Conservation (phyloP, 2,113 vertebrate genomes). For the Penelope pileata region DNA sequence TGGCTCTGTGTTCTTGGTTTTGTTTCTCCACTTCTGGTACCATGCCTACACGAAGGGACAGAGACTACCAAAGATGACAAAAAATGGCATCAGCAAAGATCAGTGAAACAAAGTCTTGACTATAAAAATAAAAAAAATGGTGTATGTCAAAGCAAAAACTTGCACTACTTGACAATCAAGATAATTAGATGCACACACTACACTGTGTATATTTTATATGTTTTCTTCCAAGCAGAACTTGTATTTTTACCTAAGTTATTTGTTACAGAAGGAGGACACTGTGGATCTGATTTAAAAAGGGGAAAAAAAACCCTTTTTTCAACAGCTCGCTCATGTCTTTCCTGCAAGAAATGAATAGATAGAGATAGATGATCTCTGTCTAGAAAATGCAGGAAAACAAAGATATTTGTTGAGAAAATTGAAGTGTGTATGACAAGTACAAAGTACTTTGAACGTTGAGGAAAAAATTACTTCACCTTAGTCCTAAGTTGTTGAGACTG, state of each 20-base stretch:
- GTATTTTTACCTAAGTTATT: conserved; percentile 83
- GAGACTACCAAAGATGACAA: conserved; percentile 86
- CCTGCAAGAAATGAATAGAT: neutral
- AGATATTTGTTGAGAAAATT: conserved; percentile 42
- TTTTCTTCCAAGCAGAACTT: conserved; percentile 74
- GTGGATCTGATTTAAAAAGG: neutral
- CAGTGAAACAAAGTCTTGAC: conserved; percentile 74
- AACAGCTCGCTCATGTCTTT: conserved; percentile 17
- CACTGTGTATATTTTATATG: conserved; percentile 70
- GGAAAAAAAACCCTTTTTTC: neutral
- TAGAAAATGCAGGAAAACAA: conserved; percentile 33
- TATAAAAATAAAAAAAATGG: neutral
- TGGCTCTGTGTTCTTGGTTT: conserved; percentile 87
- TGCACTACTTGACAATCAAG: conserved; percentile 79
- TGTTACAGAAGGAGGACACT: conserved; percentile 53
- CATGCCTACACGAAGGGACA: conserved; percentile 94
- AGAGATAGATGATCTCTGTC: conserved; percentile 9
- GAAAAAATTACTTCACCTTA: conserved; percentile 46
- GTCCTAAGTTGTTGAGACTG: neutral
- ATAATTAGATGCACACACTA: conserved; percentile 54
- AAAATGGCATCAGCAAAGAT: conserved; percentile 81
- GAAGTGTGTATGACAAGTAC: conserved; percentile 73
- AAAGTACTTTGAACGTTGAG: conserved; percentile 73
- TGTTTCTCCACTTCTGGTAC: conserved; percentile 99
- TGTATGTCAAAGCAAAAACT: conserved; percentile 19